Percentiles rank a stretch among this genome's conserved stretches.
phyloP scores from a whole-genome alignment of 2,113 vertebrate genomes.

The Rhinoptilus africanus region DNA sequence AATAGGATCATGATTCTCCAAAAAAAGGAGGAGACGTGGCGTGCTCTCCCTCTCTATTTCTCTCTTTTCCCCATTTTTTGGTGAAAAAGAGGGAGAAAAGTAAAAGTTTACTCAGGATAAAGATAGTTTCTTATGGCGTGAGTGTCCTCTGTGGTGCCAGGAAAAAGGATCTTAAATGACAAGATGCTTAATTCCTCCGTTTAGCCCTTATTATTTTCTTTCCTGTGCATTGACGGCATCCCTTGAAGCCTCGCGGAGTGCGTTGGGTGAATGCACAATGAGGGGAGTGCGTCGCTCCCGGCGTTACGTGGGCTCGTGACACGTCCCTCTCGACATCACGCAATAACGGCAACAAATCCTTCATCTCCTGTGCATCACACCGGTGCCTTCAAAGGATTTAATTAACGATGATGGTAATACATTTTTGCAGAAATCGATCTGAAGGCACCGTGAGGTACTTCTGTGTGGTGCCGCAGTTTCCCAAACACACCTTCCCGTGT shows the following conservation, averaged over 20 bases:
- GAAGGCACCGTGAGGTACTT: not conserved
- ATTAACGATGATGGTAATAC: not conserved
- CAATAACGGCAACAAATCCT: not conserved
- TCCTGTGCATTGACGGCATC: not conserved
- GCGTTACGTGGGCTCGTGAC: not conserved
- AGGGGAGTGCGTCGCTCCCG: not conserved
- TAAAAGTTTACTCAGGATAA: not conserved
- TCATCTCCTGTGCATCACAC: not conserved
- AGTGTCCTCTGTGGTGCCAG: rapidly evolving
- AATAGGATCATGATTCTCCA: not conserved
- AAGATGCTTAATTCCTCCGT: not conserved
- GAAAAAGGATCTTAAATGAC: not conserved
- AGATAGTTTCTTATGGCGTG: not conserved
- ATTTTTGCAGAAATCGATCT: not conserved
- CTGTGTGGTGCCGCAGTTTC: not conserved
- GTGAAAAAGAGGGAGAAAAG: not conserved
- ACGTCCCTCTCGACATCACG: not conserved
- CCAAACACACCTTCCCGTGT: not conserved
- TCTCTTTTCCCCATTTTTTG: not conserved
- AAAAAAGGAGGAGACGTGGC: not conserved
- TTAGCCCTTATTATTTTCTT: not conserved
- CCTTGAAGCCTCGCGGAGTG: not conserved
- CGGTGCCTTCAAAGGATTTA: not conserved
- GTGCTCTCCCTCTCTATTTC: not conserved
- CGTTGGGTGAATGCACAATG: not conserved